Evolutionary conservation across 2,113 vertebrate genomes (phyloP), one percentile per base, ranked within the genome.

Genomic region (Orcinus orca): DNA sequence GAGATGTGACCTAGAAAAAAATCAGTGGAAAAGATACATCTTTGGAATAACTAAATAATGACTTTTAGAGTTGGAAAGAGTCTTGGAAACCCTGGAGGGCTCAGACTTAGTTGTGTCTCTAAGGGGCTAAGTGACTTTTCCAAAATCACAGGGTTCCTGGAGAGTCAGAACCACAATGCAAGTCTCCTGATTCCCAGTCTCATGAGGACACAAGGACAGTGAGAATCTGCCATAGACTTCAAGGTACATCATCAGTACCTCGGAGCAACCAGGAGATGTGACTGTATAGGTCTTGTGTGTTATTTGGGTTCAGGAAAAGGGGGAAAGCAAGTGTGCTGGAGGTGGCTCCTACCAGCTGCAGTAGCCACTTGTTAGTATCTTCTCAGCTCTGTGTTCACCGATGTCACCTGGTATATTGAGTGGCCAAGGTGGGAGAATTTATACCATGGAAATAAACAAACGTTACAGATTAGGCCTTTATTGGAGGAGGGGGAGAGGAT

Each of bases 31-130:
- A 94, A 58, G 4, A 62, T 36, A 1, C 18, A 65, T 47, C 91
- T 76, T 94, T 88, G 81, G 23, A 81, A 67, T 97, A 58, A 90
- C 8, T 90, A n/a, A 95, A 83, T 63, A 92, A 86, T 76, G 80
- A 65, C 12, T 90, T 77, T 87, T 38, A 84, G 33, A 84, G 44
- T 73, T 89, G 36, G 31, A 74, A 89, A 95, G 21, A 63, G 15
- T 71, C 77, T 91, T 77, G 44, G 67, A 73, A 93, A 80, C 15
- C 50, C 65, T 44, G 20, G 41, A 63, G 17, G 13, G 41, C 9
- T 90, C 36, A 71, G 26, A 94, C 3, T 74, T 65, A 25, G 15
- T 62, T 77, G 20, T 73, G 6, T 62, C 21, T 80, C 82, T 77
- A 44, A 65, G 20, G 9, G 8, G 9, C 36, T 47, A 63, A 50